A percentile compares a stretch with the other conserved stretches of the same genome.
These are phyloP conservation scores for Lamellibrachia satsuma DNA, from an alignment of 2,888 invertebrate genomes.

Conservation along the genomic window DNA sequence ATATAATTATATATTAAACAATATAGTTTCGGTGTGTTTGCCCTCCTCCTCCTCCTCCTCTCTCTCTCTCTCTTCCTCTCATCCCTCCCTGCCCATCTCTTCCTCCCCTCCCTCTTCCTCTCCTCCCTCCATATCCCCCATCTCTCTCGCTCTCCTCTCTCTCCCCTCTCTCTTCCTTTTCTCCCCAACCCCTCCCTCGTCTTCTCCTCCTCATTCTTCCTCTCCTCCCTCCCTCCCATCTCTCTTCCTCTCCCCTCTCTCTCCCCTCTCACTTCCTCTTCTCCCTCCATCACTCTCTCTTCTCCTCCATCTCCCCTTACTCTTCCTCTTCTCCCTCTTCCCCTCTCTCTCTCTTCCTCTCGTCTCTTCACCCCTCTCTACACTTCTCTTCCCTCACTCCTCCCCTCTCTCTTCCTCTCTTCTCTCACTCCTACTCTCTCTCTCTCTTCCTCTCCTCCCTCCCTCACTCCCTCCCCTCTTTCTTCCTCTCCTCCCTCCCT, in stretches of 20 bases:
- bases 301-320: slow-evolving; percentile 31
- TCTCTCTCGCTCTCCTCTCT: no score
- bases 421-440: neutral
- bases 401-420: slow-evolving; percentile 18
- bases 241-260: slow-evolving; percentile 27
- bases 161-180: neutral
- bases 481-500: slow-evolving; percentile 17
- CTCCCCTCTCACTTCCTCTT: slow-evolving; percentile 23
- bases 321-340: slow-evolving; percentile 26
- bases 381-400: neutral
- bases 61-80: neutral
- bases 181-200: slow-evolving; percentile 24
- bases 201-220: neutral
- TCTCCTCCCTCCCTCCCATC: slow-evolving; percentile 28
- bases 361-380: neutral
- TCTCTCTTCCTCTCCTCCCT: slow-evolving; percentile 19
- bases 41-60: neutral
- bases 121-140: neutral
- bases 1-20: no score
- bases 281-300: slow-evolving; percentile 23
- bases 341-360: slow-evolving; percentile 23
- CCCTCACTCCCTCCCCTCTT: slow-evolving; percentile 7
- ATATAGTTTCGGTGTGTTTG: neutral
- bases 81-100: neutral
- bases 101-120: slow-evolving; percentile 21